phyloP scores from a whole-genome alignment of 2,888 invertebrate species.

The Cosmia trapezina region DNA sequence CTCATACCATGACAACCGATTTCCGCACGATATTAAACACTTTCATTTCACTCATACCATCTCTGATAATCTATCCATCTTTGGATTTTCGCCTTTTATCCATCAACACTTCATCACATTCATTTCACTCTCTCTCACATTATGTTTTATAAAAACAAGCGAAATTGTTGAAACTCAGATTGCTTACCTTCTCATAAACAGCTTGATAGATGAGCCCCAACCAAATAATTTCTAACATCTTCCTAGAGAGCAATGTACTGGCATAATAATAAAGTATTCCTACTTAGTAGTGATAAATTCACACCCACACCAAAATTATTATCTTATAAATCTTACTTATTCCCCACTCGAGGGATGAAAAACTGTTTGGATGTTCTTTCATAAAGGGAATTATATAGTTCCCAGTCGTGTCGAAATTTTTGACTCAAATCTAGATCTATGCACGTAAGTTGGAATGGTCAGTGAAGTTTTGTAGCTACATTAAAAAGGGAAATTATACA shows the following conservation, averaged over 20 bases:
- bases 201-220: too few species aligned
- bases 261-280: too few species aligned
- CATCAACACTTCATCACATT: too few species aligned
- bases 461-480: neutral
- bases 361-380: slow-evolving; percentile 1
- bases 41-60: neutral
- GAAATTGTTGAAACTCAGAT: neutral
- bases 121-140: too few species aligned
- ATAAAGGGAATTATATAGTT: slow-evolving; percentile 11
- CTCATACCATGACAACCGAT: too few species aligned
- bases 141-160: too few species aligned
- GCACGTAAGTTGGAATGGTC: neutral
- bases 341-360: slow-evolving; percentile 12
- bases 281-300: slow-evolving; percentile 3
- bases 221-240: neutral
- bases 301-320: slow-evolving; percentile 11
- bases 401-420: neutral
- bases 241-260: neutral
- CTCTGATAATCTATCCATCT: neutral
- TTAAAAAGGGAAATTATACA: neutral
- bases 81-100: neutral
- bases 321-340: slow-evolving; percentile 32
- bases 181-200: neutral
- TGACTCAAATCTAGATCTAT: slow-evolving; percentile 15
- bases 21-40: neutral